Conservation (phyloP, 1,140 invertebrate species). For the Drosophila albomicans region DNA sequence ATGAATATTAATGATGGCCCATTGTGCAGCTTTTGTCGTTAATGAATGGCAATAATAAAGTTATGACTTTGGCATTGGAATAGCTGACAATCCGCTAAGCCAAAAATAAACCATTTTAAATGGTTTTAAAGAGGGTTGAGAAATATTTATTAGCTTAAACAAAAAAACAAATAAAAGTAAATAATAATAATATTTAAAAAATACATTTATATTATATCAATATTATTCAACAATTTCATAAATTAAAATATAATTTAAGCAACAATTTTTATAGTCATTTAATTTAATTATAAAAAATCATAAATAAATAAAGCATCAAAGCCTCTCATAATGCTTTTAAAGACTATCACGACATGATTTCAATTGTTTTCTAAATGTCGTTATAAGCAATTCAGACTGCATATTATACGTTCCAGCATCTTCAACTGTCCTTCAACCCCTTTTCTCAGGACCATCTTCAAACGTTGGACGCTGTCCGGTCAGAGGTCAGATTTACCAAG, state of each 20-base stretch:
- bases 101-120: not conserved
- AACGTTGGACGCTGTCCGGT: slow-evolving; percentile 45
- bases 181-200: too few species aligned
- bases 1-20: slow-evolving; percentile 74
- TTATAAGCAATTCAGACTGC: too few species aligned
- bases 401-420: slow-evolving; percentile 25
- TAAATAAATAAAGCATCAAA: too few species aligned
- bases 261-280: too few species aligned
- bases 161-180: not conserved
- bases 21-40: slow-evolving; percentile 52
- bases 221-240: too few species aligned
- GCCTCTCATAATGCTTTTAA: too few species aligned
- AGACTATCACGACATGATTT: too few species aligned
- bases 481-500: slow-evolving; percentile 69
- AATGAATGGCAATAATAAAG: not conserved
- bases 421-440: slow-evolving; percentile 29
- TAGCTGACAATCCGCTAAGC: not conserved
- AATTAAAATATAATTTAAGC: too few species aligned
- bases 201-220: too few species aligned
- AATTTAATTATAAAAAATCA: too few species aligned
- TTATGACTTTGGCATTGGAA: not conserved
- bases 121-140: not conserved
- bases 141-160: not conserved
- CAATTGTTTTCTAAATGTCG: too few species aligned
- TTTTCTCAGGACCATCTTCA: slow-evolving; percentile 29